Evolutionary conservation across 2,113 vertebrate genomes (phyloP), one percentile per base, ranked within the genome.

Genomic region (Lamprologus sp.): DNA sequence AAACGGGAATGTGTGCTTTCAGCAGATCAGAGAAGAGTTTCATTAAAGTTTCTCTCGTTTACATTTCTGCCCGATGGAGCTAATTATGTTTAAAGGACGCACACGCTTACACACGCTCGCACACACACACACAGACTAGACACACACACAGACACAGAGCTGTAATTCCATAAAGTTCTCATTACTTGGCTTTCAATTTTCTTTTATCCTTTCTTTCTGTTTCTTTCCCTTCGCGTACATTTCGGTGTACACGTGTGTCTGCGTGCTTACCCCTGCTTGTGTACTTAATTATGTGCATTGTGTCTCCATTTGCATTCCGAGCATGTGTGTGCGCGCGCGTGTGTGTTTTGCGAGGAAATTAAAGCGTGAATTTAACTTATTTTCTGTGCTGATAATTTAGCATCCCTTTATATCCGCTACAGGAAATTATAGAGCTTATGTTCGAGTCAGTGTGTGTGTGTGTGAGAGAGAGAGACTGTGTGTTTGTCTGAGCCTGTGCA

Each of bases 21-120:
- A 91, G 92, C 91, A 92, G 88, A 94, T 94, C 94, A 94, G 90
- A 93, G 92, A 83, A 87, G 82, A 93, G 82, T 93, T 94, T 92
- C 92, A 94, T 94, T 94, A 89, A 93, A 94, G 89, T 92, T 92
- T 82, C 81, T 89, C 86, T 84, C 63, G 89, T 94, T 94, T 95
- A 94, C 92, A 94, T 94, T 92, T 93, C 88, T 93, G 89, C 92
- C 93, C 79, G 45, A 93, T 80, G n/a, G 93, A 94, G 92, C 89
- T 93, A 95, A 95, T 95, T 95, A 93, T 89, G 86, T 92, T 93
- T 87, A 85, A 88, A 88, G 89, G 84, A 85, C 83, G 65, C 89
- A 86, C 85, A 79, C 23, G 77, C 58, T 77, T 23, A 81, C 81
- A 37, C 45, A 31, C 80, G n/a, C 11, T 23, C 79, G 31, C 45